These are phyloP conservation scores for Xenopus tropicalis DNA, from an alignment of 2,113 vertebrate genomes.

Conservation along the genomic window DNA sequence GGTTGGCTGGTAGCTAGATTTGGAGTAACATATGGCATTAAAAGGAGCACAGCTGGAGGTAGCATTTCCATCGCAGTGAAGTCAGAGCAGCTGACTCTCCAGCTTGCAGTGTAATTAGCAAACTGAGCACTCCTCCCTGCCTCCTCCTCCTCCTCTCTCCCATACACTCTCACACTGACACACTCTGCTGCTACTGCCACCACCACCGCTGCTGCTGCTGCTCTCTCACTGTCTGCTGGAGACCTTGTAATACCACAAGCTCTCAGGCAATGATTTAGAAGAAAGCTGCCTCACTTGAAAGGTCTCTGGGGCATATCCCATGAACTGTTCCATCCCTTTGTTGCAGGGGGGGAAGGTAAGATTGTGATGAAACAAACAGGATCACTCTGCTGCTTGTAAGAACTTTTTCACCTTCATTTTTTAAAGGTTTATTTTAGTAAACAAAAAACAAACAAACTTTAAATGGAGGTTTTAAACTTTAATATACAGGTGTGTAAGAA, in stretches of 20 bases:
- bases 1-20: constrained; percentile 65
- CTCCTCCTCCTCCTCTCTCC: constrained; percentile 37
- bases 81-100: constrained; percentile 95
- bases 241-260: constrained; percentile 45
- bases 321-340: constrained; percentile 13
- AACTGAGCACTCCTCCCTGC: constrained; percentile 66
- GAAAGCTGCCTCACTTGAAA: constrained; percentile 21
- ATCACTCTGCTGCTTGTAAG: neutral
- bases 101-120: constrained; percentile 90
- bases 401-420: neutral
- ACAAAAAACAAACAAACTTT: no score
- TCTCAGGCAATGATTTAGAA: constrained; percentile 19
- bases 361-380: constrained; percentile 3
- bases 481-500: no score
- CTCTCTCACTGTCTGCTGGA: constrained; percentile 41
- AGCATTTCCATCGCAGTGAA: constrained; percentile 83
- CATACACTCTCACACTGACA: constrained; percentile 46
- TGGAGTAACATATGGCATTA: constrained; percentile 80
- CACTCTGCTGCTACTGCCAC: constrained; percentile 34
- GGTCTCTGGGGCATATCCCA: constrained; percentile 11
- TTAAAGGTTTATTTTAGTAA: no score
- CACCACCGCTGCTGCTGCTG: constrained; percentile 1
- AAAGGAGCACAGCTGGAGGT: constrained; percentile 86
- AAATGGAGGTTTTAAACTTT: no score
- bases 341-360: constrained; percentile 37